phyloP scores from a whole-genome alignment of 2,797 vertebrate species.

The Hoplostethus atlanticus region DNA sequence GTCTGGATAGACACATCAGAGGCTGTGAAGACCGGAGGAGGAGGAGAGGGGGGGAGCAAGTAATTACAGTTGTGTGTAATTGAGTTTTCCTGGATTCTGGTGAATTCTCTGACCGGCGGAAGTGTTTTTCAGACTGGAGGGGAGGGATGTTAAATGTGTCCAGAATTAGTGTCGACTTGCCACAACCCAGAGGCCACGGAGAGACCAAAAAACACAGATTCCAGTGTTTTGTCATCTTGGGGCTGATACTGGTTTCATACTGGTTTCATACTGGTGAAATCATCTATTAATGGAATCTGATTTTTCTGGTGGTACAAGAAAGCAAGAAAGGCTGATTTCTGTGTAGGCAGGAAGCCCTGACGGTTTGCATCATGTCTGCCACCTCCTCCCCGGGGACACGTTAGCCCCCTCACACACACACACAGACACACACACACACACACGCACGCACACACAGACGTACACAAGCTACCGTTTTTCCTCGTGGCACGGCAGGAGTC shows the following conservation, averaged over 20 bases:
- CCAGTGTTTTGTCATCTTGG: not conserved
- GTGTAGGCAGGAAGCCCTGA: slow-evolving; percentile 70
- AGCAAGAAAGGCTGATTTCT: slow-evolving; percentile 59
- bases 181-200: slow-evolving; percentile 14
- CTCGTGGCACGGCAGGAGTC: slow-evolving; percentile 75
- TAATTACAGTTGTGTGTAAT: slow-evolving; percentile 53
- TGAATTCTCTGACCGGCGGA: slow-evolving; percentile 51
- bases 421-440: slow-evolving; percentile 16
- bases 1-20: slow-evolving; percentile 49
- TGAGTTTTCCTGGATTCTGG: slow-evolving; percentile 35
- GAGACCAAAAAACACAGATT: slow-evolving; percentile 17
- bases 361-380: slow-evolving; percentile 76
- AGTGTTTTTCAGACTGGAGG: slow-evolving; percentile 23
- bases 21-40: not conserved
- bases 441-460: not conserved
- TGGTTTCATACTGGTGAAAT: slow-evolving; percentile 21
- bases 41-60: slow-evolving; percentile 3
- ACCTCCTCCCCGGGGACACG: slow-evolving; percentile 67
- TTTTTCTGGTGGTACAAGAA: slow-evolving; percentile 50
- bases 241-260: not conserved
- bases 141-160: slow-evolving; percentile 19
- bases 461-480: slow-evolving; percentile 77
- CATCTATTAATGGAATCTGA: slow-evolving; percentile 47
- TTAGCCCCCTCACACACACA: slow-evolving; percentile 50
- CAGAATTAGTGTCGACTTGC: slow-evolving; percentile 29